Base-by-base conservation (phyloP, 2,888 invertebrate species). In the Phalera bucephala region DNA sequence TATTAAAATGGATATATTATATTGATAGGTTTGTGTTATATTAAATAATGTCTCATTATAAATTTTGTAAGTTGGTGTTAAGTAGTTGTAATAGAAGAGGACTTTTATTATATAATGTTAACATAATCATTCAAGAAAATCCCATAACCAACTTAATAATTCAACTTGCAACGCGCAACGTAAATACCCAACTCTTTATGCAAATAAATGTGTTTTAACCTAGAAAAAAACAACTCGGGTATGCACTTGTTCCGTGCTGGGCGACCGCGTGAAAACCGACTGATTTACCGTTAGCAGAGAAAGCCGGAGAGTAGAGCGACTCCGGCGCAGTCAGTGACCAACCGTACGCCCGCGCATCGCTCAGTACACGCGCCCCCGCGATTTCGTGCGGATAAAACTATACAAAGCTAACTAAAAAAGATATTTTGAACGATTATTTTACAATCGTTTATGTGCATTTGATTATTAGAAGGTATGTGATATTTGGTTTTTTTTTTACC, bases 281-380 rank as follows among this genome's bases (percentile, higher is more conserved):
- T 51, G 55, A 57, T 57, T 50, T 80, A 78, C 86, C 84, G 86
- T 86, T 86, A 81, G 43, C 44, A 70, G 85, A 78, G 86, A 86
- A 86, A 86, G 86, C 72, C 52, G 48, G 38, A 53, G 67, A 71
- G 73, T 72, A 60, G 66, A 71, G 47, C 59, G 38, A 32, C 45
- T 36, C 52, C 40, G 38, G 49, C 49, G 43, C 51, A 58, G 61
- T 57, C 45, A 52, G 38, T 43, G 41, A 42, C 40, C 41, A 29
- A 37, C 40, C 41, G 35, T 43, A 45, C 47, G 37, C 45, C 40
- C 39, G 52, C 45, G 19, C 29, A 25, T 23, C 48, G 44, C 45
- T 46, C 38, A 39, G 45, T 49, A 41, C 50, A 33, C 44, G 51
- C 54, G 41, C 40, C 41, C 39, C 48, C 36, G 19, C 27, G 22